phyloP scores from a whole-genome alignment of 2,797 vertebrate species.

The Hipposideros larvatus region DNA sequence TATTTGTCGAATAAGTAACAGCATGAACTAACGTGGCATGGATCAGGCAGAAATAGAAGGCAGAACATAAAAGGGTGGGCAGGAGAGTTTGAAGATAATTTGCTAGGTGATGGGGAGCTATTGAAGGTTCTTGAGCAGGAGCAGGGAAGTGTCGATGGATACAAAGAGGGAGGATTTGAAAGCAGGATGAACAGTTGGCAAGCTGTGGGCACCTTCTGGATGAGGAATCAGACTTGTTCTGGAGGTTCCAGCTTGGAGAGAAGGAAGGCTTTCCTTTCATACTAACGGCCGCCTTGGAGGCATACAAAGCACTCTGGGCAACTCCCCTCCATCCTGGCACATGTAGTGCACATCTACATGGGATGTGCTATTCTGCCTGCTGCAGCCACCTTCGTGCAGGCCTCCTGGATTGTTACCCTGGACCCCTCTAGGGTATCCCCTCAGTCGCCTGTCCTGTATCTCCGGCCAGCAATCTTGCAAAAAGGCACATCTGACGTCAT shows the following conservation, averaged over 20 bases:
- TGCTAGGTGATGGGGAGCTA: neutral
- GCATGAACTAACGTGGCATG: fast-evolving
- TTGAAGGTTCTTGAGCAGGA: neutral
- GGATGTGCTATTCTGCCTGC: neutral
- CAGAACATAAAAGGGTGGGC: neutral
- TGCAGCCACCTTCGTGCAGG: neutral
- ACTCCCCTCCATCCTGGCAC: neutral
- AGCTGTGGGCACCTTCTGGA: neutral
- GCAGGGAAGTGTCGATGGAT: neutral
- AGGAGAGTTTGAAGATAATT: neutral
- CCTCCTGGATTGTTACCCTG: neutral
- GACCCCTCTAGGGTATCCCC: too few relatives aligned
- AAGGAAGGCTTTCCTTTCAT: neutral
- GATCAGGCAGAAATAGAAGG: neutral
- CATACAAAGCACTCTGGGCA: neutral
- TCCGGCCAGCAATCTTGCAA: neutral
- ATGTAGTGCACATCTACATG: fast-evolving
- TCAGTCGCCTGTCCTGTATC: neutral
- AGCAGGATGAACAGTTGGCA: neutral
- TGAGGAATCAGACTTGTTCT: neutral
- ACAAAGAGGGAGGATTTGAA: neutral
- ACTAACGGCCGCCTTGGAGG: neutral
- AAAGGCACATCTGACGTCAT: neutral
- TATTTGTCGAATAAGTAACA: neutral
- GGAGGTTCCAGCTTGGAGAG: neutral